Evolutionary conservation across 2,797 vertebrate species (phyloP), one percentile per base, ranked within the genome.

Genomic region (Melanotaenia pygmaea): DNA sequence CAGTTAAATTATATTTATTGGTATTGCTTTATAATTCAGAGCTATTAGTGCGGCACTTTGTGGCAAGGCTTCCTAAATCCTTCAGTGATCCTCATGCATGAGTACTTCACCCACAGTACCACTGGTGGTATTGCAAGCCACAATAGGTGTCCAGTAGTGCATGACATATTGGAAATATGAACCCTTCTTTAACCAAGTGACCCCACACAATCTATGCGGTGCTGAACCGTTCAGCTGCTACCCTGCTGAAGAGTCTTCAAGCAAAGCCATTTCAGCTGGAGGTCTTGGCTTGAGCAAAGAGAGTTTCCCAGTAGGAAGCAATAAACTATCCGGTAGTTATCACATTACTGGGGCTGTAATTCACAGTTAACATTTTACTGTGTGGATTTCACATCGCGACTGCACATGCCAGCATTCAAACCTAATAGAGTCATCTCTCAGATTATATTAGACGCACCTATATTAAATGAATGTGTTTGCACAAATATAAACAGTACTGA

Each of bases 321-420:
- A 70, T 81, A 77, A 77, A 82, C 64, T 54, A 64, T 69, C 71
- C 67, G 13, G 2, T 69, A 60, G 59, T 86, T 76, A 76, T 86
- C 74, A 73, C 60, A 82, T 81, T 79, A 84, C 57, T 5, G 64
- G 72, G 38, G 73, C 59, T 65, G 72, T 76, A 70, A 84, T 81
- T 86, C 70, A 72, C 50, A 64, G 59, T 81, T 84, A 76, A 83
- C 76, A 70, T 82, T 85, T 76, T 70, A 64, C 22, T 22, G 64
- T 32, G 56, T 18, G 9, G 66, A 82, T 83, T 79, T 81, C 80
- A 50, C 66, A 53, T 51, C 72, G 38, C 5, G 11, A 32, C 61
- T 61, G 53, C 71, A 64, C 66, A 70, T 56, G 62, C 76, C 75
- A 22, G 24, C 35, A 50, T 67, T 80, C 63, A 65, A 63, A 40